Evolutionary conservation across 2,113 vertebrate species (phyloP).

Genomic region (Alethe castanea): DNA sequence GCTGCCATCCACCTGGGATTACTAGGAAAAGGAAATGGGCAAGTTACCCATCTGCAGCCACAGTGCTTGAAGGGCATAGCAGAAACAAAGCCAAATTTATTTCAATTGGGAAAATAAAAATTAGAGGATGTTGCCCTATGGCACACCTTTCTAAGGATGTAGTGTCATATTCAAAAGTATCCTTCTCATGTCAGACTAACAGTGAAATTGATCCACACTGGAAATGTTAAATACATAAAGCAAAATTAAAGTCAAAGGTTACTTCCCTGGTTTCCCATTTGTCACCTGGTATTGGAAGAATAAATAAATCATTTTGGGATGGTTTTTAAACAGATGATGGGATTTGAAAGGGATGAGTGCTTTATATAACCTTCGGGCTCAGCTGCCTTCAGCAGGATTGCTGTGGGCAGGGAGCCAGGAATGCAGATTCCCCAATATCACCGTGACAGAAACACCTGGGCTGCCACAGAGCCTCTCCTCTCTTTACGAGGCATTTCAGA

Average conservation of each 20-base stretch:
- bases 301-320: neutral
- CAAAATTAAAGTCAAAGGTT: neutral
- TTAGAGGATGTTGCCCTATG: neutral
- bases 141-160: neutral
- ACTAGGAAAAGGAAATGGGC: neutral
- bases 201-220: neutral
- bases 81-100: conserved; percentile 8
- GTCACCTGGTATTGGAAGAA: neutral
- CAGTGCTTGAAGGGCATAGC: neutral
- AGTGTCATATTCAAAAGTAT: neutral
- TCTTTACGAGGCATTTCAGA: neutral
- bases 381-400: conserved; percentile 18
- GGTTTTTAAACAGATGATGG: conserved; percentile 28
- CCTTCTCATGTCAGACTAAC: neutral
- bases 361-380: neutral
- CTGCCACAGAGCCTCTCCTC: neutral
- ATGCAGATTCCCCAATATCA: neutral
- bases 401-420: neutral
- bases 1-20: neutral
- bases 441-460: conserved; percentile 1
- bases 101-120: neutral
- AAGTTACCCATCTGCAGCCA: neutral
- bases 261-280: neutral
- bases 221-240: neutral
- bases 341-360: neutral